Evolutionary conservation across 2,797 vertebrate species (phyloP), one percentile per base, ranked within the genome.

Genomic region (Agapornis canus): DNA sequence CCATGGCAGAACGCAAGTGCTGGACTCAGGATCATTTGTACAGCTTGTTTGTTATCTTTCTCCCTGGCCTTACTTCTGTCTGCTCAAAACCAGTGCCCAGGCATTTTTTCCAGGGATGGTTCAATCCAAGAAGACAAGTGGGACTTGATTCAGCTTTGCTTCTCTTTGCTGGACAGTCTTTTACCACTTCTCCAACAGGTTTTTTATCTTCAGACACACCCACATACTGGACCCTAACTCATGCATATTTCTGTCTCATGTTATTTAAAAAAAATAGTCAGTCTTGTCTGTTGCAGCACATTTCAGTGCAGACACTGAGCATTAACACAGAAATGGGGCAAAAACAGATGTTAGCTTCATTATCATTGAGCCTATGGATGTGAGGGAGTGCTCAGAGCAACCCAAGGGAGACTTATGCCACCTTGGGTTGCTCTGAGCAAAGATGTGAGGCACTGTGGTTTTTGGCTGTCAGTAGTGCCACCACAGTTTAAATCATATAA

Each of bases 1-100:
- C 20, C 8, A 13, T 0, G 1, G 51, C 45, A 65, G 45, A 65
- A 9, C 49, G 37, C 32, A n/a, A 40, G 9, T 0, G 2, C 57
- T 59, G 43, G 32, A n/a, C 31, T 32, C 4, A 1, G 18, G 23
- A 32, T n/a, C 27, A 4, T 75, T 49, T 5, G 4, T 47, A 29
- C 25, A 49, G 35, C 23, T 68, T n/a, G n/a, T 61, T 68, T n/a
- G 25, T 61, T 61, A 45, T 32, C 49, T 82, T 31, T 6, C 16
- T 82, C 29, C 11, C 5, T 66, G 37, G 22, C 48, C 39, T 66
- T 35, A 22, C 49, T 66, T 54, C 27, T 81, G 23, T 23, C 52
- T 45, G n/a, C 42, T 26, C 25, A 47, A 48, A 59, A 31, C 9
- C 14, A 27, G 11, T 5, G 19, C 40, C 27, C 29, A 31, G 64